Evolutionary conservation across 1,140 invertebrate genomes (phyloP).

Genomic region (Aphis gossypii): DNA sequence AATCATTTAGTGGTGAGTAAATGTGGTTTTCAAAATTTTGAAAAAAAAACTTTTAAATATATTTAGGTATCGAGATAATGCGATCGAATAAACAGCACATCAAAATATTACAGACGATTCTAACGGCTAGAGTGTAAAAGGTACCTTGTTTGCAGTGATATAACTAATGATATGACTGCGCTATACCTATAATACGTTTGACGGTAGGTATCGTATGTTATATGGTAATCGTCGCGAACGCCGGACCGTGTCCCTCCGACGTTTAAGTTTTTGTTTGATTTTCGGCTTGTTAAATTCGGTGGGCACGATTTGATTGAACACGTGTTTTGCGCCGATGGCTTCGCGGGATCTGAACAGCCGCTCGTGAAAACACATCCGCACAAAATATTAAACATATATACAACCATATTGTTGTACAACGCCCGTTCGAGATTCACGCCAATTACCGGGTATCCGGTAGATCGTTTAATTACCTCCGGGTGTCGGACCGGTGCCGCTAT

Average conservation of each 20-base stretch:
- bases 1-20: too few species aligned
- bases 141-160: not conserved
- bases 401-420: not conserved
- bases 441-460: slow-evolving; percentile 39
- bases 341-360: not conserved
- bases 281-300: not conserved
- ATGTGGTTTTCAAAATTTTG: too few species aligned
- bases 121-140: too few species aligned
- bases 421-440: slow-evolving; percentile 33
- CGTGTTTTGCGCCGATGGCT: not conserved
- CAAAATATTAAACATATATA: not conserved
- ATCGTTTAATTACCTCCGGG: slow-evolving; percentile 21
- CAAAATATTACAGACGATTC: too few species aligned
- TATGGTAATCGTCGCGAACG: not conserved
- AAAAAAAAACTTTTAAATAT: too few species aligned
- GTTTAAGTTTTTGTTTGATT: not conserved
- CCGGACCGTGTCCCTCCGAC: not conserved
- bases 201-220: not conserved
- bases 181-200: not conserved
- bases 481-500: not conserved
- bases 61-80: too few species aligned
- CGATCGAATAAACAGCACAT: too few species aligned
- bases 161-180: not conserved
- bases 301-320: not conserved
- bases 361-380: not conserved